Evolutionary conservation across 2,113 vertebrate species (phyloP).

Genomic region (Poecile atricapillus): DNA sequence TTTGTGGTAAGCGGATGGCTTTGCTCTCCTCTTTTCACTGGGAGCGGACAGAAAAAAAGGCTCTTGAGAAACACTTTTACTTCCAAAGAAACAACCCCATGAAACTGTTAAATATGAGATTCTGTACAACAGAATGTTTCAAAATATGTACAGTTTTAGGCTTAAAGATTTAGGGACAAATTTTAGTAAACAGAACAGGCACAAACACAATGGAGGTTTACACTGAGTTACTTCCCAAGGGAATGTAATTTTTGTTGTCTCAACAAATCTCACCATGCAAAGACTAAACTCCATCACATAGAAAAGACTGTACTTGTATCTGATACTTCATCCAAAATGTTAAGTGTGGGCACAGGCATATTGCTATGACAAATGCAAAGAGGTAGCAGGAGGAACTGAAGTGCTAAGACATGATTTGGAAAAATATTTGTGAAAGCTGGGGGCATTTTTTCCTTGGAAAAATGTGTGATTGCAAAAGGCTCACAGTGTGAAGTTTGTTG

Average conservation of each 20-base stretch:
- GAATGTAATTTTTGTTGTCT: constrained; percentile 17
- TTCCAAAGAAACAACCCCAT: constrained; percentile 81
- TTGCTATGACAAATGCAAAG: neutral
- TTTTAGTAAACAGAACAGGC: constrained; percentile 57
- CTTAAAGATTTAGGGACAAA: constrained; percentile 59
- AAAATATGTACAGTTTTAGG: constrained; percentile 72
- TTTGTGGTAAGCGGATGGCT: constrained; percentile 85
- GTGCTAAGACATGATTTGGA: neutral
- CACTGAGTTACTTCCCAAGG: neutral
- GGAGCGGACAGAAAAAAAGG: constrained; percentile 73
- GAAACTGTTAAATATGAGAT: constrained; percentile 83
- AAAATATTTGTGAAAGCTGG: neutral
- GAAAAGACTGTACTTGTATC: neutral
- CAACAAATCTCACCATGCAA: neutral
- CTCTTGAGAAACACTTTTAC: constrained; percentile 83
- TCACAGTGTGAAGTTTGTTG: neutral
- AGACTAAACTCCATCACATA: neutral
- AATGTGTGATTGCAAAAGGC: neutral
- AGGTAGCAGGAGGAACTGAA: neutral
- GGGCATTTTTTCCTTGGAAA: neutral
- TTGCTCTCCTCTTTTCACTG: constrained; percentile 78
- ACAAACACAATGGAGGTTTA: constrained; percentile 21
- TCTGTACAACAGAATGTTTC: constrained; percentile 71
- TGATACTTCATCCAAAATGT: neutral
- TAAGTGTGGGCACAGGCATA: neutral